Evolutionary conservation across 2,113 vertebrate species (phyloP), one percentile per base, ranked within the genome.

Genomic region (Sialia sialis): DNA sequence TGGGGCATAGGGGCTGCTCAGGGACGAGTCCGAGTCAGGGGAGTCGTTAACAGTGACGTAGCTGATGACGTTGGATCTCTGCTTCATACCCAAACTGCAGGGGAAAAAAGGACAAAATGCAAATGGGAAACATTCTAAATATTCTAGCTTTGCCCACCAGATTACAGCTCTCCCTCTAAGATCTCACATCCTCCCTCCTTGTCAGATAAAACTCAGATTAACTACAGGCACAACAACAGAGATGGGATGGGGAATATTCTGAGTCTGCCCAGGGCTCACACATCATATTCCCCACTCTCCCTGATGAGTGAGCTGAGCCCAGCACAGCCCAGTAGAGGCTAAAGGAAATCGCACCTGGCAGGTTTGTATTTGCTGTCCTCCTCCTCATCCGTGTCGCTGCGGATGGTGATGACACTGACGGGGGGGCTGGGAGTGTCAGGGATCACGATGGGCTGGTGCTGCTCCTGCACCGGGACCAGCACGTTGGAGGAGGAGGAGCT

Each of bases 21-120:
- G 97, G 84, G 99, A 99, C 11, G 99, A 99, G 98, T 99, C 99
- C 0, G 99, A 99, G 97, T 99, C 99, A 5, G 99, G 99, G 68
- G 99, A 99, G 95, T 99, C 99, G 25, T 99, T 99, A 39, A 99
- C 99, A 4, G 99, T 99, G 87, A 99, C 99, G 5, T 99, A 99
- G 97, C 99, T 99, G 98, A 99, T 99, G 94, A 99, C 99, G 16
- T 99, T 99, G 79, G 99, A 98, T 82, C 99, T 98, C 95, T 99
- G 98, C 94, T 99, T 99, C 82, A 98, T 95, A 54, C 98, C 97
- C 78, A 98, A 98, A 97, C 99, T 99, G 95, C 62, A 58, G 66
- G 79, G 54, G 51, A 16, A 16, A 6, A 5, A 23, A 16, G 41
- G 90, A 30, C 51, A n/a, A 48, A 80, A 41, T 5, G 5, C 26